Percentiles rank a stretch among this genome's conserved stretches.
Conservation (phyloP, 2,113 vertebrate species). For the Dicentrarchus labrax region DNA sequence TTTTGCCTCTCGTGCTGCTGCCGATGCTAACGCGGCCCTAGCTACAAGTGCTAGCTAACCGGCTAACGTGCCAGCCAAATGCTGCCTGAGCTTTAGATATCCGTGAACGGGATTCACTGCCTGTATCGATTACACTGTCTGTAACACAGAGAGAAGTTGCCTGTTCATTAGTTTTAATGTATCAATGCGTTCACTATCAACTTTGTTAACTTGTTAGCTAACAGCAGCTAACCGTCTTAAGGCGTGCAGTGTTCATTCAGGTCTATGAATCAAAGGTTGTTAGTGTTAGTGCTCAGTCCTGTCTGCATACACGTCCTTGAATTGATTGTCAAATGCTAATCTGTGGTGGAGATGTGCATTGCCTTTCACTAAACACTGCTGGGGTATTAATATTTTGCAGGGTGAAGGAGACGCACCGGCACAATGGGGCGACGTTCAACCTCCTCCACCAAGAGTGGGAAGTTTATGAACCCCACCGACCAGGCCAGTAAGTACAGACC, state of each 20-base stretch:
- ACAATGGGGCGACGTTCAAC: conserved; percentile 98
- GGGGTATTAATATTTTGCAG: conserved; percentile 7
- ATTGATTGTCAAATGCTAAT: too few species aligned
- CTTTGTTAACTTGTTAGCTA: not conserved
- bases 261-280: not conserved
- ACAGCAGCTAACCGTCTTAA: not conserved
- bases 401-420: conserved; percentile 65
- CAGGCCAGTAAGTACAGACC: conserved; percentile 93
- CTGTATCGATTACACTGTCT: not conserved
- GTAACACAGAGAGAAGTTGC: not conserved
- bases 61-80: not conserved
- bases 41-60: conserved; percentile 38
- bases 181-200: not conserved
- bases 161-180: not conserved
- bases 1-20: not conserved
- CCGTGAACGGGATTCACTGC: accelerated
- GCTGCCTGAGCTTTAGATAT: not conserved
- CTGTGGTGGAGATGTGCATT: not conserved
- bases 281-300: too few species aligned
- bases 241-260: not conserved
- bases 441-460: conserved; percentile 99
- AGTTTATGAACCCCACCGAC: conserved; percentile 99
- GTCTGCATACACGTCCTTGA: too few species aligned
- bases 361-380: not conserved
- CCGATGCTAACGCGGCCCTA: conserved; percentile 52